Conservation (phyloP, 2,797 vertebrate species). For the Pagetopsis macropterus region DNA sequence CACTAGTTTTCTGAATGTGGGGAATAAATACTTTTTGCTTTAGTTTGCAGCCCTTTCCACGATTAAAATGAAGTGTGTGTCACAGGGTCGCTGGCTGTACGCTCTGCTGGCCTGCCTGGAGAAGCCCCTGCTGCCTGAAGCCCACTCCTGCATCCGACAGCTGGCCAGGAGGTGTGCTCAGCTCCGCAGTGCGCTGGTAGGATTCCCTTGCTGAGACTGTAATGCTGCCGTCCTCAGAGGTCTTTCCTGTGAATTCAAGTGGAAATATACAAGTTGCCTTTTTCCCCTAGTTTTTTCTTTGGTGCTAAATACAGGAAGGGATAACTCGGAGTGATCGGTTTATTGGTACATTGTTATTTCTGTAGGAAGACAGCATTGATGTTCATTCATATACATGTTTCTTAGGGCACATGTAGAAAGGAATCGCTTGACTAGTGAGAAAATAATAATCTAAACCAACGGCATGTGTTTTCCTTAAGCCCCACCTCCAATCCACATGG, state of each 20-base stretch:
- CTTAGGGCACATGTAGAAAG: too few relatives aligned
- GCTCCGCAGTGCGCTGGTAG: constrained; percentile 84
- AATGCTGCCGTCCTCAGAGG: too few relatives aligned
- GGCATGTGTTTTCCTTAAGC: too few relatives aligned
- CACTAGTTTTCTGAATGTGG: neutral
- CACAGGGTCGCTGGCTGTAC: constrained; percentile 94
- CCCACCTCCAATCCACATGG: too few relatives aligned
- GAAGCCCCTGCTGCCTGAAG: constrained; percentile 95
- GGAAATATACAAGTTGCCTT: neutral
- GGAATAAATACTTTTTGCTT: too few relatives aligned
- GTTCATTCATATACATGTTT: too few relatives aligned
- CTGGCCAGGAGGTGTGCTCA: constrained; percentile 93
- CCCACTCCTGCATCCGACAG: constrained; percentile 95
- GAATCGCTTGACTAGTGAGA: too few relatives aligned
- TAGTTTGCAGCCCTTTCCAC: neutral
- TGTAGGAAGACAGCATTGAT: neutral
- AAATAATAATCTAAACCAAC: too few relatives aligned
- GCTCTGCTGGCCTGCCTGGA: constrained; percentile 93
- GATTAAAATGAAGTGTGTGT: constrained; percentile 1
- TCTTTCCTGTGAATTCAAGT: too few relatives aligned
- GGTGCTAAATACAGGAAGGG: neutral
- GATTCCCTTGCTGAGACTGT: neutral
- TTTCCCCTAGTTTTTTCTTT: neutral
- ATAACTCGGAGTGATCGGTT: neutral
- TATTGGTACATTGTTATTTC: neutral